Evolutionary conservation across 2,113 vertebrate genomes (phyloP).

Genomic region (Dunckerocampus dactyliophorus): DNA sequence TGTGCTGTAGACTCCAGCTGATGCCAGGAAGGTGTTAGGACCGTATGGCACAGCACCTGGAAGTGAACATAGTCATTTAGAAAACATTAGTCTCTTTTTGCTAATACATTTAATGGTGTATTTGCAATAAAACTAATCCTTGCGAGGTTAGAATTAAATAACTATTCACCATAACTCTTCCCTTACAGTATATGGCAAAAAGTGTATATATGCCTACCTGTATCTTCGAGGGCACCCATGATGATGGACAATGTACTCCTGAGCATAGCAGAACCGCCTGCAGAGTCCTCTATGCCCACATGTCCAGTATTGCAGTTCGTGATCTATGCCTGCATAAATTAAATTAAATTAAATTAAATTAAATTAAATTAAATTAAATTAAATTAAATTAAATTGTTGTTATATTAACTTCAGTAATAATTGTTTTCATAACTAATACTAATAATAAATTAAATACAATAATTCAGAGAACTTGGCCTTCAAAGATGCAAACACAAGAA

Average conservation of each 20-base stretch:
- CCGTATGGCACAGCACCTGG: constrained; percentile 70
- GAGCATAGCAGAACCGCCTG: constrained; percentile 71
- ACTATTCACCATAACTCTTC: neutral
- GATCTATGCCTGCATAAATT: constrained; percentile 49
- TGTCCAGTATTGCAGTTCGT: constrained; percentile 65
- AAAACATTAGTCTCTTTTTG: neutral
- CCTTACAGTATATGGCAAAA: neutral
- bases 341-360: neutral
- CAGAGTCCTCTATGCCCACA: constrained; percentile 75
- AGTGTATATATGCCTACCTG: constrained; percentile 46
- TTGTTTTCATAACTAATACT: too few species aligned
- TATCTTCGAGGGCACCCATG: constrained; percentile 72
- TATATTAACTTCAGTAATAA: too few species aligned
- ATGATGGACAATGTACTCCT: constrained; percentile 69
- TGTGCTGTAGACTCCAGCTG: constrained; percentile 10
- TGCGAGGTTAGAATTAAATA: too few species aligned
- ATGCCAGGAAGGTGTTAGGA: constrained; percentile 41
- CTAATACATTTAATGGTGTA: neutral
- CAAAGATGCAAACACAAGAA: neutral
- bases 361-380: neutral
- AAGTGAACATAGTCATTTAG: constrained; percentile 29
- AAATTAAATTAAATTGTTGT: neutral
- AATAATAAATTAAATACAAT: neutral
- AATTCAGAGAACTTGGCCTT: neutral
- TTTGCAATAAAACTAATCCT: neutral